These are phyloP conservation scores for Phyllostomus discolor DNA, from an alignment of 2,113 vertebrate species.

Conservation along the genomic window DNA sequence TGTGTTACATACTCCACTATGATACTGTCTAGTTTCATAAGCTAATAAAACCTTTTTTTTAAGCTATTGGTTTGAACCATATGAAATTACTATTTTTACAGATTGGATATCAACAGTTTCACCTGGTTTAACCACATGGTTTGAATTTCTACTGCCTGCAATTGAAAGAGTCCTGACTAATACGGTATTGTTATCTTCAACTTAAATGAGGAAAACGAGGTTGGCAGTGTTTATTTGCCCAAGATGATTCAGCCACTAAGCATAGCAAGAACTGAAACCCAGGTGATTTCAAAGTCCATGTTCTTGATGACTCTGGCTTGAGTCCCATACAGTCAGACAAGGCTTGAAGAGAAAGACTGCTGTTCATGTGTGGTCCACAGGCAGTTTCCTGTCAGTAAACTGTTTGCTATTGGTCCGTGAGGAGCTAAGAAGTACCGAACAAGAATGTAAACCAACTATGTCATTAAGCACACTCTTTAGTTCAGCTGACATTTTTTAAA, in stretches of 20 bases:
- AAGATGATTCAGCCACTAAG: not conserved
- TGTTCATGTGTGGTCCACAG: not conserved
- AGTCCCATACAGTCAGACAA: not conserved
- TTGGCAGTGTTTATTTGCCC: not conserved
- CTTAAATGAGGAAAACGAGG: not conserved
- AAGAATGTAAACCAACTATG: not conserved
- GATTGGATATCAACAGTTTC: not conserved
- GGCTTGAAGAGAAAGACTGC: not conserved
- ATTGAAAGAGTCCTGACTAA: not conserved
- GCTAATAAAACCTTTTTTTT: not conserved
- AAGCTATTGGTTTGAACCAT: not conserved
- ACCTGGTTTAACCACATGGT: not conserved
- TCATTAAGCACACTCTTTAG: not conserved
- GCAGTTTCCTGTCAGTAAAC: not conserved
- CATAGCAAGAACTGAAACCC: not conserved
- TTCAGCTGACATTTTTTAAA: not conserved
- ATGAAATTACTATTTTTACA: not conserved
- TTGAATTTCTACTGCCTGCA: constrained; percentile 3
- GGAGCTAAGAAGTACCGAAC: not conserved
- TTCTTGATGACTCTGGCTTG: not conserved
- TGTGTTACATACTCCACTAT: not conserved
- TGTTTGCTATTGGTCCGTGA: not conserved
- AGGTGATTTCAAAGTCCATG: not conserved
- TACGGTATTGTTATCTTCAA: not conserved
- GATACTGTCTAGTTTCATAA: not conserved